Evolutionary conservation across 1,140 invertebrate genomes (phyloP).

Genomic region (Musca domestica): DNA sequence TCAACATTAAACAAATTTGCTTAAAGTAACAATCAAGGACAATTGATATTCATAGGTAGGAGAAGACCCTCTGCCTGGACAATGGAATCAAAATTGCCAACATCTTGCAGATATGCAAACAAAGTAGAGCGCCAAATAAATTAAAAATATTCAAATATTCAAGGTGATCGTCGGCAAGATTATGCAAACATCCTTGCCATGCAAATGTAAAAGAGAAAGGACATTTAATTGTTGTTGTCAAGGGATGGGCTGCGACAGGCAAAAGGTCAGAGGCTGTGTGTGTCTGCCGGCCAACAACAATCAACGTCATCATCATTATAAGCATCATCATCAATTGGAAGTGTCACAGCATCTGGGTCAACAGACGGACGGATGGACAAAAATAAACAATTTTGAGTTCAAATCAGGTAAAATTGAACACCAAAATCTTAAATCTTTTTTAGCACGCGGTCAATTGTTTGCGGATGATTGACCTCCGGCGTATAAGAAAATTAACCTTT

Average conservation of each 20-base stretch:
- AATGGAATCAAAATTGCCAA: not conserved
- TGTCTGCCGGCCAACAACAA: not conserved
- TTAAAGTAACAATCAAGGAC: not conserved
- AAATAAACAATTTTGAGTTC: constrained; percentile 13
- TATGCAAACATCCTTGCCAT: constrained; percentile 1
- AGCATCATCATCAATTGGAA: constrained; percentile 10
- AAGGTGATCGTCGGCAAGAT: not conserved
- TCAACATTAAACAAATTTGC: not conserved
- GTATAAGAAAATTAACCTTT: constrained; percentile 22
- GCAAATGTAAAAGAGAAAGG: constrained; percentile 4
- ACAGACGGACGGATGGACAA: not conserved
- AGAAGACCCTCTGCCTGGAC: too few relatives aligned
- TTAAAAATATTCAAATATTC: constrained; percentile 10
- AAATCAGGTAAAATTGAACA: constrained; percentile 10
- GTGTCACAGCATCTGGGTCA: constrained; percentile 19
- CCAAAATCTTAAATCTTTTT: not conserved
- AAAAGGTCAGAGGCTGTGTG: constrained; percentile 23
- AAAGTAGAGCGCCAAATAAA: not conserved
- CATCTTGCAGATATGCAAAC: constrained; percentile 18
- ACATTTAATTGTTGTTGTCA: not conserved
- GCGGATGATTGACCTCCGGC: constrained; percentile 13
- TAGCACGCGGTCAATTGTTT: constrained; percentile 17
- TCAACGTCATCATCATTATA: not conserved
- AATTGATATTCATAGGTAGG: not conserved
- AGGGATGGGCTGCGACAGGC: constrained; percentile 2